Evolutionary conservation across 2,888 invertebrate species (phyloP), one percentile per base, ranked within the genome.

Genomic region (Drosophila dives): DNA sequence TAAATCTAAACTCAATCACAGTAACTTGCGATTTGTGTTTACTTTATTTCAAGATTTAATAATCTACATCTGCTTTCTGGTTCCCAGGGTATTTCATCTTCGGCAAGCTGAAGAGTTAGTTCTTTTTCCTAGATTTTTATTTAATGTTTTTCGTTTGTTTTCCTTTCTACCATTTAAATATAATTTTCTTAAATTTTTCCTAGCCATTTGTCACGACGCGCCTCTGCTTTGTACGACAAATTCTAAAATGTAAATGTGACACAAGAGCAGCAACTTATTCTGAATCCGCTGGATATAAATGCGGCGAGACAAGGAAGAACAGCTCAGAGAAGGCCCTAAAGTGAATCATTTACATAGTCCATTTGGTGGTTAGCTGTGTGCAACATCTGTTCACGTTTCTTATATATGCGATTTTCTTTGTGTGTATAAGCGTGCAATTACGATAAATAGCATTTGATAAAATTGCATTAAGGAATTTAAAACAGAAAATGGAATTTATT

Each of bases 401-500:
- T 72, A 83, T 76, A 71, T 72, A 66, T 70, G 63, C 33, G 23
- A 38, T 61, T 42, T 29, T 33, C 12, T 60, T 55, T 71, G 67
- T 77, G 48, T 60, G 66, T 77, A 66, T 81, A 86, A 86, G 70
- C 84, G 72, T 68, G 74, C 83, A 86, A 83, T 83, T 83, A 86
- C 89, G 86, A 88, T 87, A 85, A 87, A 89, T 85, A 77, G 80
- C 72, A 75, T 87, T 87, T 79, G 72, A 84, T 84, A 82, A 89
- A 89, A 86, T 69, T 64, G 75, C 85, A 78, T 89, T 86, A 77
- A 88, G 77, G 67, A 72, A 74, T 76, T 69, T 72, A 61, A 80
- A 77, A 29, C 50, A 50, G 50, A 59, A 77, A 73, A 55, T 78
- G 83, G 60, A 66, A 49, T 55, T 48, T 48, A 51, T 69, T 64